phyloP scores from a whole-genome alignment of 2,888 invertebrate species.

The Xestia rhomboidea region DNA sequence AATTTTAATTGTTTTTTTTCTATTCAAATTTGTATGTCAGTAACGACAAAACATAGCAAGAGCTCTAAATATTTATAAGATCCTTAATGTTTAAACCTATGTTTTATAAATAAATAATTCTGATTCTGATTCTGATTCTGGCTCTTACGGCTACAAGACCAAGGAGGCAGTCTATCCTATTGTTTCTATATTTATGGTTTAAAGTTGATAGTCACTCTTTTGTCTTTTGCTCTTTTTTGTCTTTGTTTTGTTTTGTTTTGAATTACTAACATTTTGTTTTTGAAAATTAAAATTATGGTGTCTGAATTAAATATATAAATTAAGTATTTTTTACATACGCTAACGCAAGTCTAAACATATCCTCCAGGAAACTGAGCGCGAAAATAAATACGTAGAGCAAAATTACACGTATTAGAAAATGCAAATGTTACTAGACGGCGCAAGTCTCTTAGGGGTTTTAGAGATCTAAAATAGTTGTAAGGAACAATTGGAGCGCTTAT shows the following conservation, averaged over 20 bases:
- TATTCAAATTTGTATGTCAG: too few species aligned
- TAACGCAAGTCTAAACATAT: not conserved
- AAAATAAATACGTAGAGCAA: conserved; percentile 40
- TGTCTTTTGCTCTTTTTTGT: too few species aligned
- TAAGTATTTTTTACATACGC: not conserved
- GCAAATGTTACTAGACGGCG: conserved; percentile 31
- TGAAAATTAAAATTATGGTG: too few species aligned
- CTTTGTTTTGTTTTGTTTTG: too few species aligned
- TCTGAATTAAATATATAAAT: too few species aligned
- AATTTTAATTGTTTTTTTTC: too few species aligned
- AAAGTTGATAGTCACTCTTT: not conserved
- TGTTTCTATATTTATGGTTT: not conserved
- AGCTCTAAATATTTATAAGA: too few species aligned
- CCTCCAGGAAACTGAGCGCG: not conserved
- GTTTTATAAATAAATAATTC: too few species aligned
- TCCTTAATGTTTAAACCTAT: too few species aligned
- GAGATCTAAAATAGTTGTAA: conserved; percentile 40
- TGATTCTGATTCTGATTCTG: too few species aligned
- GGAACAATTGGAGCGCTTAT: conserved; percentile 38
- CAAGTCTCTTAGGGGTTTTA: conserved; percentile 33
- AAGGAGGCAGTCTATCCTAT: not conserved
- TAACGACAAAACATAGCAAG: too few species aligned
- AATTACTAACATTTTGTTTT: too few species aligned
- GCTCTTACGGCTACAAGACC: not conserved
- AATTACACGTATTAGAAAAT: conserved; percentile 41